Evolutionary conservation across 92 coral and sea anemone species (phyloP), one percentile per base, ranked within the genome.

Genomic region (Palythoa heliodiscus): DNA sequence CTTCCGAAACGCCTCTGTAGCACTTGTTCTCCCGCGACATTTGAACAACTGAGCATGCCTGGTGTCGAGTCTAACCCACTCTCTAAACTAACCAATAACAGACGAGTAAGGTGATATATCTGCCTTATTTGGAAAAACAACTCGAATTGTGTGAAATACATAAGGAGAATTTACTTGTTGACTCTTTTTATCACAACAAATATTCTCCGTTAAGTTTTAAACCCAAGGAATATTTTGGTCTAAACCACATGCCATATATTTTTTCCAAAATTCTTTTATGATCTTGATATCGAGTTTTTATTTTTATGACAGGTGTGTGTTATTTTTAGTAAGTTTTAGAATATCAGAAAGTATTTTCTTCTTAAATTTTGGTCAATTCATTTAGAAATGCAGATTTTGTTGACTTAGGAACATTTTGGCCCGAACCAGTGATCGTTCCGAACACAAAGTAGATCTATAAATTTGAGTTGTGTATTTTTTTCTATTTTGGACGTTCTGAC

Each of bases 21-120:
- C 84, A 23, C 84, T 80, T 80, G 74, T 64, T 80, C 84, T 80
- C 84, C 84, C 84, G 84, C 84, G 84, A 80, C 73, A 80, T 80
- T 80, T 80, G 84, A 80, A 80, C 83, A 80, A 80, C 84, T 80
- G 84, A 80, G 84, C 84, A 80, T 80, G 84, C 74, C 84, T 80
- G 84, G 84, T 80, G 74, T 64, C 84, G 84, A 80, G 74, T 80
- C 74, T 80, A 71, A 74, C 84, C 84, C 74, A 80, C 23, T 22
- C 84, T 66, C 57, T 48, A 66, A 66, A 15, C 84, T 80, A 60
- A 22, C 84, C 84, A 80, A 80, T 80, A 74, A 66, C 84, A 80
- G 61, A 66, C 25, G 40, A 64, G 61, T n/a, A 66, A 9, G 47
- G 8, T 22, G 43, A 64, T 11, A 23, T 4, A 4, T n/a, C 60